Evolutionary conservation across 2,113 vertebrate genomes (phyloP), one percentile per base, ranked within the genome.

Genomic region (Anser cygnoides): DNA sequence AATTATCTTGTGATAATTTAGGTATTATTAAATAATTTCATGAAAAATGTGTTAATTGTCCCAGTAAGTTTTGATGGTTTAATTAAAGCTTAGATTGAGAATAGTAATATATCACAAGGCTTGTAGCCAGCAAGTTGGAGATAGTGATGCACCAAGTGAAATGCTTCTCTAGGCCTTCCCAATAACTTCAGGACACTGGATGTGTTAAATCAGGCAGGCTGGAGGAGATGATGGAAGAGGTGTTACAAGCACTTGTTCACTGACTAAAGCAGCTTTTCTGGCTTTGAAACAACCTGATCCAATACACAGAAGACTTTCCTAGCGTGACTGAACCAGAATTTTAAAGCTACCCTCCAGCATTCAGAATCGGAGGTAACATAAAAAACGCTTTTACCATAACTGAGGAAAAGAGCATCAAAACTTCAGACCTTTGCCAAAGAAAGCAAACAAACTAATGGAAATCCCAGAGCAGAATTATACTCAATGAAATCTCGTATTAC

Each of bases 301-400:
- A 92, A 83, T 89, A 93, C 52, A 87, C 29, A 83, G 88, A 66
- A 92, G 76, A 92, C 81, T 92, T 82, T 93, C 19, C n/a, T 71
- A 37, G 62, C 92, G 58, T 41, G 73, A 54, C 55, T 92, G 72
- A 67, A 54, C 49, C 41, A 44, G 72, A 94, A 94, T 92, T 93
- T 93, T 94, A 93, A 96, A 95, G 50, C 25, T 31, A 89, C 83
- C 88, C 92, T 92, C 86, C 55, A 96, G 86, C 89, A 29, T 12
- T 92, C 65, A 63, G 76, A 92, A 86, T 90, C 75, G 88, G 85
- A 93, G 76, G 94, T 84, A 97, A 90, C 89, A 88, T 77, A 71
- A 95, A 96, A 94, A 37, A 31, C 29, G 63, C 89, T 86, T 87
- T 90, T 80, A 71, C 79, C 55, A 80, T 87, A 92, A 88, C 58